Base-by-base conservation (phyloP, 2,113 vertebrate species). In the Aviceda subcristata region DNA sequence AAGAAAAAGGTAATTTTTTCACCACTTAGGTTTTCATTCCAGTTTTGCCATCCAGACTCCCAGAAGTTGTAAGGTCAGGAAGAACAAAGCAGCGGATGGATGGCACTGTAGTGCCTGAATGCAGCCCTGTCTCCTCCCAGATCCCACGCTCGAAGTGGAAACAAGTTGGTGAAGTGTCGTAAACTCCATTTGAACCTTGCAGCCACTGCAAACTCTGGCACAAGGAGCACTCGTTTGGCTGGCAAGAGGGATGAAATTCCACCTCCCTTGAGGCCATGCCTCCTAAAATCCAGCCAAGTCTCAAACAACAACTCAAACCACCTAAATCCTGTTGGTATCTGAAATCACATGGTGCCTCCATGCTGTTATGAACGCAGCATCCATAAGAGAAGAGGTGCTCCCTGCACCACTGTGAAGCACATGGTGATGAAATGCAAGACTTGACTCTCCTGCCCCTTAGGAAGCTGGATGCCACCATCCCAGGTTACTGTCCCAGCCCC, bases 81-180 rank as follows among this genome's bases (percentile, higher is more conserved):
- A 62, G 16, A 63, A 13, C 3, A 6, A 56, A 53, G 38, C 24
- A 45, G 62, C 0, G 0, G 26, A 14, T 7, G 10, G 46, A 21
- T 26, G 41, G 17, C 30, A 32, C 36, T 34, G 36, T 17, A 11
- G 34, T 32, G 50, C 23, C 64, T 30, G 59, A 60, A 27, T 1
- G 7, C 24, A 55, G 30, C 26, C 19, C 45, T 30, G 15, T 48
- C 64, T 46, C 21, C 59, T 85, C 45, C 43, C 26, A 43, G 1
- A 55, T 11, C 39, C 53, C 55, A 63, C 11, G 55, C 8, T 48
- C 55, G 27, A 50, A 51, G 48, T 12, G 24, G 56, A 51, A 80
- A 39, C 43, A n/a, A 51, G 23, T n/a, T 51, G 56, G 50, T 45
- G 48, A 57, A 69, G 34, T 45, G 64, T 51, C 63, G 39, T n/a